These are phyloP conservation scores for Holothuria scabra DNA, from an alignment of 53 echinoderm and acorn worm species.

Conservation along the genomic window DNA sequence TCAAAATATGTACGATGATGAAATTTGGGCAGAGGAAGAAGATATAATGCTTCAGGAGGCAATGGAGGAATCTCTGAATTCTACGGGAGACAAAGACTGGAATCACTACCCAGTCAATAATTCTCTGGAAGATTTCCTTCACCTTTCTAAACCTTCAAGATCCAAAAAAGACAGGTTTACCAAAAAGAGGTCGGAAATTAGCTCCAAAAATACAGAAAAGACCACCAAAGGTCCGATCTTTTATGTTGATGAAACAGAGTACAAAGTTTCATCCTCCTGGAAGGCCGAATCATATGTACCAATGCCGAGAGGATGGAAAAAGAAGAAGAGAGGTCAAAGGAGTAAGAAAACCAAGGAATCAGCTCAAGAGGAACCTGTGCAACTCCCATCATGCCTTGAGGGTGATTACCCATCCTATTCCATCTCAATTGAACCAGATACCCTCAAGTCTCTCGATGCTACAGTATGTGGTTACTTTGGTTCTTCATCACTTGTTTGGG, in stretches of 20 bases:
- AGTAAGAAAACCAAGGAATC: neutral
- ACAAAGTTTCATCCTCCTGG: neutral
- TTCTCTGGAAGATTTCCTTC: conserved; percentile 18
- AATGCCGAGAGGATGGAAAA: neutral
- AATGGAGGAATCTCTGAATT: conserved; percentile 16
- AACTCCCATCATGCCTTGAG: neutral
- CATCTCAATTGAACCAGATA: neutral
- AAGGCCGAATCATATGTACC: conserved; percentile 2
- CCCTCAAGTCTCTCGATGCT: neutral
- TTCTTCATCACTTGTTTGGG: conserved; percentile 8
- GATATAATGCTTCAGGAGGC: conserved; percentile 16
- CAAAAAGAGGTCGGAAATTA: neutral
- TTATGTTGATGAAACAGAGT: conserved; percentile 32
- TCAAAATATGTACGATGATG: conserved; percentile 34
- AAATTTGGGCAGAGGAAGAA: neutral
- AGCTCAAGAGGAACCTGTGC: neutral
- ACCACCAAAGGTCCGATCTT: conserved; percentile 11
- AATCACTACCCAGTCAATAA: neutral
- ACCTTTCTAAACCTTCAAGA: neutral
- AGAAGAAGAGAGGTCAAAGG: neutral
- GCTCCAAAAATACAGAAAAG: neutral
- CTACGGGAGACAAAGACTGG: neutral
- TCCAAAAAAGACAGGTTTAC: no score
- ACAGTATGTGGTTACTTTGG: neutral
- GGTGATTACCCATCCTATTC: neutral